These are phyloP conservation scores for Dicyrtomina minuta DNA, from an alignment of 2,888 invertebrate genomes.

Conservation along the genomic window DNA sequence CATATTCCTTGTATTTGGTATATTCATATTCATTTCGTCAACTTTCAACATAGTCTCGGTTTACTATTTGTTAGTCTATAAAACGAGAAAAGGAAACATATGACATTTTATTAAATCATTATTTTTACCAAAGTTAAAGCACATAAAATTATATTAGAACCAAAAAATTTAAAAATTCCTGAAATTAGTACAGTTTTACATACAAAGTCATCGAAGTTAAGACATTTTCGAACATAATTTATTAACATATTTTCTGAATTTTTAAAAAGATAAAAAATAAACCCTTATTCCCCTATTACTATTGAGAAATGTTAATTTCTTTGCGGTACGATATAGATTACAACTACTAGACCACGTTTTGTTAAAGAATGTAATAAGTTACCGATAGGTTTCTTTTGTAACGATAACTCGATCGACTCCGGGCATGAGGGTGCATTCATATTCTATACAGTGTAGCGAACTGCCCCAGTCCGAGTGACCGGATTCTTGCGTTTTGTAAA, in stretches of 20 bases:
- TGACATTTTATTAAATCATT: no score
- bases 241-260: no score
- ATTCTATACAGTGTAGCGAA: slow-evolving; percentile 61
- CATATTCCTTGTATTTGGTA: not conserved
- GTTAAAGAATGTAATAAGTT: no score
- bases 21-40: not conserved
- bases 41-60: slow-evolving; percentile 50
- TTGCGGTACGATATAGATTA: no score
- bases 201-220: not conserved
- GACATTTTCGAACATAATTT: not conserved
- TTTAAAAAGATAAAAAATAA: no score
- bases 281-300: no score
- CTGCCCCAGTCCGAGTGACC: slow-evolving; percentile 63
- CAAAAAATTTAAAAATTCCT: not conserved
- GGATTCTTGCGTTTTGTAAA: slow-evolving; percentile 60
- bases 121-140: no score
- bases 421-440: slow-evolving; percentile 59
- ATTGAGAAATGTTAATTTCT: no score
- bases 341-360: no score
- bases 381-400: slow-evolving; percentile 61
- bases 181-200: not conserved
- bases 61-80: slow-evolving; percentile 53
- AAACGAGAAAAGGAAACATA: slow-evolving; percentile 26
- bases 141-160: slow-evolving; percentile 25
- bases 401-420: slow-evolving; percentile 59